Percentiles rank a stretch among this genome's conserved stretches.
Conservation (phyloP, 2,113 vertebrate species). For the Ardeotis arabs region DNA sequence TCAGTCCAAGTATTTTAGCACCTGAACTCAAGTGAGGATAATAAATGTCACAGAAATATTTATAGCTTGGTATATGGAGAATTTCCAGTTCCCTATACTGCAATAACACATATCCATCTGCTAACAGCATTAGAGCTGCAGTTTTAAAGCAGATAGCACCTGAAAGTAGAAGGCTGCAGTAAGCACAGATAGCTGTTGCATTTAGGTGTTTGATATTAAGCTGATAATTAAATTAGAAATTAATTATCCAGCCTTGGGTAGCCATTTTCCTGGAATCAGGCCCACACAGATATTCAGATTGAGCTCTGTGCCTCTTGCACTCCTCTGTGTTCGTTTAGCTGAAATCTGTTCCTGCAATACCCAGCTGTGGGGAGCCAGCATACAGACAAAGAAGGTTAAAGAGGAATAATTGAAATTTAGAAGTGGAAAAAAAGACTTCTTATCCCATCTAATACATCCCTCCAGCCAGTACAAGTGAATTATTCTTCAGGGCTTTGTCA, state of each 20-base stretch:
- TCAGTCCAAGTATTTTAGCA: conserved; percentile 91
- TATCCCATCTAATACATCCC: background rate
- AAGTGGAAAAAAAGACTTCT: conserved; percentile 37
- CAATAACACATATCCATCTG: conserved; percentile 91
- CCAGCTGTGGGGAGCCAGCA: background rate
- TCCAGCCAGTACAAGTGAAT: background rate
- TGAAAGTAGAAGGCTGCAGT: conserved; percentile 80
- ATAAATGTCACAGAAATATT: conserved; percentile 96
- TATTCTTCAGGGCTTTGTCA: conserved; percentile 30
- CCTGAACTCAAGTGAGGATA: conserved; percentile 91
- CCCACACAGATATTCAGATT: conserved; percentile 46
- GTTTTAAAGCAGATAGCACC: conserved; percentile 57
- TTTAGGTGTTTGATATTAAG: conserved; percentile 66
- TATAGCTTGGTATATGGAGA: conserved; percentile 91
- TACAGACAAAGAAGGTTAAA: background rate
- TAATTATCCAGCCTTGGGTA: conserved; percentile 46
- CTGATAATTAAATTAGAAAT: conserved; percentile 70
- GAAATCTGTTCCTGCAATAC: conserved; percentile 18
- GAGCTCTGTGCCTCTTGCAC: conserved; percentile 2
- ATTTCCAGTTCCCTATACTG: conserved; percentile 89
- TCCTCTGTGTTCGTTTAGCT: conserved; percentile 4
- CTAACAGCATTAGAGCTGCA: conserved; percentile 85
- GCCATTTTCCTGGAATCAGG: conserved; percentile 16
- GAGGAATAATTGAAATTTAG: background rate
- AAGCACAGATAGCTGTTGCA: conserved; percentile 37